Evolutionary conservation across 2,797 vertebrate genomes (phyloP).

Genomic region (Florisuga fusca): DNA sequence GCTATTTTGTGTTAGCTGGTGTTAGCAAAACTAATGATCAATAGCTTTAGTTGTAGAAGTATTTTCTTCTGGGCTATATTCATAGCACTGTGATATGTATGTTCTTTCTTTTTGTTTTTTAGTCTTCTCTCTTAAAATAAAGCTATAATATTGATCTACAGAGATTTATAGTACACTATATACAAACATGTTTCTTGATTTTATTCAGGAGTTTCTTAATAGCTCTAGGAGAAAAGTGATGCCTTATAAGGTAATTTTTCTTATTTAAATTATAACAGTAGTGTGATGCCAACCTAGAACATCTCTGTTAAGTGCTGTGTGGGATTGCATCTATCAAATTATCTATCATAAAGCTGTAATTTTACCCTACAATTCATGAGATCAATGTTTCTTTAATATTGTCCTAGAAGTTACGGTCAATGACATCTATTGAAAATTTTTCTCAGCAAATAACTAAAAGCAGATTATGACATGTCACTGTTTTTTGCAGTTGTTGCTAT

Average conservation of each 20-base stretch:
- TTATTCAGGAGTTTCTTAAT: neutral
- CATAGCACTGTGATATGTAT: neutral
- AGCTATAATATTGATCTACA: neutral
- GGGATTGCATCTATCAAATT: neutral
- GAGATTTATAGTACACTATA: neutral
- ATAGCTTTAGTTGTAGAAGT: neutral
- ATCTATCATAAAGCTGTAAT: neutral
- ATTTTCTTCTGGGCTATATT: neutral
- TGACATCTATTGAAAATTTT: neutral
- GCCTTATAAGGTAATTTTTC: neutral
- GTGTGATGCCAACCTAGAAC: neutral
- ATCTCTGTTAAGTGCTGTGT: neutral
- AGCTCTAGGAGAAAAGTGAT: neutral
- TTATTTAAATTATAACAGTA: neutral
- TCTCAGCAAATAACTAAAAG: neutral
- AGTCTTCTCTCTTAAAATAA: neutral
- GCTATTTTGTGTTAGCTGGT: neutral
- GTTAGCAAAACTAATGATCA: neutral
- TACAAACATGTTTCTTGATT: neutral
- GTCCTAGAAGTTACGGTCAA: neutral
- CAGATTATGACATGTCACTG: neutral
- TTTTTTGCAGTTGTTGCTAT: constrained; percentile 1
- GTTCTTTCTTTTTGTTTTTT: neutral
- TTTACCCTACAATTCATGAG: neutral
- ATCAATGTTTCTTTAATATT: neutral